Base-by-base conservation (phyloP, 2,888 invertebrate genomes). In the Scaptomyza cyrtandrae region DNA sequence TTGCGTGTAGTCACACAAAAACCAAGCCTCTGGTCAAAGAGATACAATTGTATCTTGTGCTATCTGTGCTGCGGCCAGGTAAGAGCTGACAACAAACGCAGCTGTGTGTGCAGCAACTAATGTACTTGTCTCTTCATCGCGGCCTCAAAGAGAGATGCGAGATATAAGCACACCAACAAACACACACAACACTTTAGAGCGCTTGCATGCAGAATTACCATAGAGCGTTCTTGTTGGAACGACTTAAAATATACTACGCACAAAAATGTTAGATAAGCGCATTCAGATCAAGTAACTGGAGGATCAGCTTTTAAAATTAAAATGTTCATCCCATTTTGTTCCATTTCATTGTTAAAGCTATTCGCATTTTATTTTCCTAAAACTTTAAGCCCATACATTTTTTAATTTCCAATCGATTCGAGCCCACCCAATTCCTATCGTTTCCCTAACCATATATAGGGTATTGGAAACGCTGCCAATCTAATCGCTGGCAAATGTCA, bases 401-500 rank as follows among this genome's bases (percentile, higher is more conserved):
- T 19, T 19, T 19, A 1, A 2, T 1, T 19, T 2, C 19, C 19
- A 24, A 24, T 24, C 24, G 24, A 24, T 29, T 0, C 7, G 29
- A 29, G 6, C 7, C 7, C 29, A 29, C n/a, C 39, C 39, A 9
- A 14, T 37, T 10, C 10, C 10, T 29, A 37, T 9, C 39, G 4
- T 39, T 39, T 14, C 9, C 39, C 37, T 3, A 2, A 37, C n/a
- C 37, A 9, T 39, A 39, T 65, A 14, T 31, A 35, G 69, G 75
- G 75, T 52, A 77, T 41, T 11, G 35, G 31, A 61, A 58, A 55
- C 27, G 57, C 69, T 52, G 41, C 27, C 78, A 84, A 84, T 84
- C 83, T 84, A 84, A 84, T 85, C 83, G 73, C 49, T 71, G 86
- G 75, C 80, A 87, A 87, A 85, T 85, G 85, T 80, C 67, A 65